Evolutionary conservation across 1,140 invertebrate species (phyloP), one percentile per base, ranked within the genome.

Genomic region (Sitodiplosis mosellana): DNA sequence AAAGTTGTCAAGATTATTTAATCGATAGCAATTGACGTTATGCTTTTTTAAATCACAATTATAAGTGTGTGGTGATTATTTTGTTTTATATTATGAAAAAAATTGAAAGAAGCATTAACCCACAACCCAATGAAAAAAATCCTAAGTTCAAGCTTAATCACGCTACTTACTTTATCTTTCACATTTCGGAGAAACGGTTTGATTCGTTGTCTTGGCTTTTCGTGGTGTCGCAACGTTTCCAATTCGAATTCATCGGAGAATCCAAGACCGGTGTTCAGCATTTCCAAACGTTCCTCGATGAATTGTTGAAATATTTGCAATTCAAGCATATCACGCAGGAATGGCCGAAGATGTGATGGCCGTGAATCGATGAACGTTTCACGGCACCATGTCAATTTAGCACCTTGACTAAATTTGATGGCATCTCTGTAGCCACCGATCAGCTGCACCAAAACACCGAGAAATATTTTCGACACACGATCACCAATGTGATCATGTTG

Each of bases 301-400:
- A 96, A 96, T 74, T 93, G 88, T 59, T 87, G 84, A 68, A 96
- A 96, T 55, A 94, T 93, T 69, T 96, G 91, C 14, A 93, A 71
- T 49, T 91, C 78, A 43, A 94, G 69, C 78, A 96, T 90, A 69
- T 89, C 85, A 55, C 78, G 72, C 20, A 94, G 69, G 68, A 93
- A 93, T 2, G 86, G 81, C 59, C 90, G 86, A 72, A 92, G 80
- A 6, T 79, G 74, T 47, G 78, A 66, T 22, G 84, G 77, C 48
- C 88, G 72, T 33, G 82, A 86, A 60, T 79, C 79, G 10, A 95
- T 78, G 64, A 95, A 94, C 45, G 76, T 75, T 55, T 92, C 84
- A 42, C 76, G 70, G 61, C 84, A 78, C 62, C 93, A 94, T 1
- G 84, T 89, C 42, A 91, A 90, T 52, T 78, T 75, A 57, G 87